phyloP scores from a whole-genome alignment of 2,797 vertebrate genomes.

The Vespertilio murinus region DNA sequence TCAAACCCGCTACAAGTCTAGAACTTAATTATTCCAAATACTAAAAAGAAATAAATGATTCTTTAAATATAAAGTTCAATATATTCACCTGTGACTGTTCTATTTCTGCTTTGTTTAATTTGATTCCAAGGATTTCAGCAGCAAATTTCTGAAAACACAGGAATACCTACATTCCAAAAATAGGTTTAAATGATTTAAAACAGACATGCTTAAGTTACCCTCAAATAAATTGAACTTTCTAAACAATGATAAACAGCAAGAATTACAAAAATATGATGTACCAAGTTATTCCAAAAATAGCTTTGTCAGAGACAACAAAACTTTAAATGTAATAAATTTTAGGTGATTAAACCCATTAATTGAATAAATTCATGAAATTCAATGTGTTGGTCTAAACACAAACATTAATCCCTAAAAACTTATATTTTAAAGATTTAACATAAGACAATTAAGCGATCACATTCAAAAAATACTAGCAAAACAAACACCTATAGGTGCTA shows the following conservation, averaged over 20 bases:
- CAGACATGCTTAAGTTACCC: conserved; percentile 81
- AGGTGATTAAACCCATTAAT: conserved; percentile 76
- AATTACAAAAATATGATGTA: conserved; percentile 78
- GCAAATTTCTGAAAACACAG: conserved; percentile 98
- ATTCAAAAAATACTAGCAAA: neutral
- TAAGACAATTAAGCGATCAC: conserved; percentile 5
- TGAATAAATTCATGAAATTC: conserved; percentile 54
- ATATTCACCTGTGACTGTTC: conserved; percentile 98
- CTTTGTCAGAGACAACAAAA: conserved; percentile 76
- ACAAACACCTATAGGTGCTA: neutral
- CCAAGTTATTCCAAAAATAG: conserved; percentile 79
- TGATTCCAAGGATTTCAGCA: conserved; percentile 97
- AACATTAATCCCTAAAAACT: conserved; percentile 69
- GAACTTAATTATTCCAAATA: neutral
- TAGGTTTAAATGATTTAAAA: conserved; percentile 83
- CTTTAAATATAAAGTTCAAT: conserved; percentile 63
- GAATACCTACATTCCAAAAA: conserved; percentile 90
- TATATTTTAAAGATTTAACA: conserved; percentile 72
- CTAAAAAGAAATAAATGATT: conserved; percentile 33
- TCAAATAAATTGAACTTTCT: conserved; percentile 80
- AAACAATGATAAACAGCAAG: conserved; percentile 80
- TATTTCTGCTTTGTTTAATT: conserved; percentile 98
- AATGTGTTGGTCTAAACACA: conserved; percentile 71
- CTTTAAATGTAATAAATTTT: conserved; percentile 71
- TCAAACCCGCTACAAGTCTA: neutral